Percentiles rank a stretch among this genome's conserved stretches.
phyloP scores from a whole-genome alignment of 2,113 vertebrate genomes.

The Salvelinus namaycush region DNA sequence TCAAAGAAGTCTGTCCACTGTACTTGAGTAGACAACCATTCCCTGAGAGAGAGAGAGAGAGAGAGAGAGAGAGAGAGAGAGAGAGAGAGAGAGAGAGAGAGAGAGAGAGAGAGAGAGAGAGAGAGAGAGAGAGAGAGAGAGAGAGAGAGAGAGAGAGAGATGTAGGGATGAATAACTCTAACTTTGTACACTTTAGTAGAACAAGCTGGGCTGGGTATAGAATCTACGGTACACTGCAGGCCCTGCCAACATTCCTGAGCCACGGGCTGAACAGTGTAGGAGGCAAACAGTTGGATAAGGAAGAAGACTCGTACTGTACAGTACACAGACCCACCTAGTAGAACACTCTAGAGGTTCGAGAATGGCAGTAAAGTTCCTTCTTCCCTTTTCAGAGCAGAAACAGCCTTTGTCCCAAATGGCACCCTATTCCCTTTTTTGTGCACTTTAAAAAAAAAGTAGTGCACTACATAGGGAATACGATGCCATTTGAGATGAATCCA shows the following conservation, averaged over 20 bases:
- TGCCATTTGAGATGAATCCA: no score
- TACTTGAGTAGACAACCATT: neutral
- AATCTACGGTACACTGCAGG: neutral
- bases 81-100: no score
- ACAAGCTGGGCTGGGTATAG: neutral
- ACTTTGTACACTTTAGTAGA: neutral
- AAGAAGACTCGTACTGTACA: neutral
- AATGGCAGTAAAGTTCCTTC: neutral
- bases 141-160: no score
- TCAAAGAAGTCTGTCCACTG: conserved; percentile 14
- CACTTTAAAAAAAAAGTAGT: no score
- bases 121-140: no score
- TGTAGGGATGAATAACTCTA: neutral
- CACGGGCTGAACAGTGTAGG: neutral
- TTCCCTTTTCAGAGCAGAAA: conserved; percentile 9
- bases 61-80: no score
- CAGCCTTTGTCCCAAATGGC: no score
- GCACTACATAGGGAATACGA: no score
- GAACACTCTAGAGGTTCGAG: neutral
- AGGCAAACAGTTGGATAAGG: neutral
- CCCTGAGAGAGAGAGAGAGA: no score
- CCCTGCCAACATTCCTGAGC: neutral
- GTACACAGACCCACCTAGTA: conserved; percentile 4
- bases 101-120: no score
- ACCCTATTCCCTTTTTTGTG: no score